Evolutionary conservation across 1,140 invertebrate species (phyloP).

Genomic region (Metopolophium dirhodum): DNA sequence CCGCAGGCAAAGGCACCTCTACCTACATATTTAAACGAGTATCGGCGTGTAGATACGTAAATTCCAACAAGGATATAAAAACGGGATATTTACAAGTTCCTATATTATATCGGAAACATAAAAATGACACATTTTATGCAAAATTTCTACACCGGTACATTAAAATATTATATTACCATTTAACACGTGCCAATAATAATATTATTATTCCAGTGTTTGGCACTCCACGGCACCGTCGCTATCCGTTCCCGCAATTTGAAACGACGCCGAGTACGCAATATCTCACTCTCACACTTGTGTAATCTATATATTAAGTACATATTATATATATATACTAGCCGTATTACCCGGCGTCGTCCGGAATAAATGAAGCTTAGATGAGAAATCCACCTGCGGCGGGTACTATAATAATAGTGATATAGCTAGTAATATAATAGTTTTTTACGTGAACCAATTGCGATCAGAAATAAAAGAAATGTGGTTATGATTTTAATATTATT

Average conservation of each 20-base stretch:
- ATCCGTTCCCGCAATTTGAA: neutral
- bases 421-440: too few relatives aligned
- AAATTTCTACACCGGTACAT: slow-evolving; percentile 1
- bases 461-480: too few relatives aligned
- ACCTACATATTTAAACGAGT: neutral
- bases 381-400: too few relatives aligned
- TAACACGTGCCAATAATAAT: slow-evolving; percentile 9
- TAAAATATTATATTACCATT: slow-evolving; percentile 14
- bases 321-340: too few relatives aligned
- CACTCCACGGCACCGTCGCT: neutral
- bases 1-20: neutral
- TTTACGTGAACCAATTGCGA: too few relatives aligned
- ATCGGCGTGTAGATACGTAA: neutral
- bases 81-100: neutral
- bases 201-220: slow-evolving; percentile 16
- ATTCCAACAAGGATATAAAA: slow-evolving; percentile 5
- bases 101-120: slow-evolving; percentile 1
- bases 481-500: too few relatives aligned
- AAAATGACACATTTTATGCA: slow-evolving; percentile 10
- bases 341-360: too few relatives aligned
- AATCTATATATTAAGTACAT: neutral
- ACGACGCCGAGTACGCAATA: neutral
- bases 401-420: too few relatives aligned
- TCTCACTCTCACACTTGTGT: neutral
- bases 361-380: too few relatives aligned